phyloP scores from a whole-genome alignment of 2,113 vertebrate genomes.

The Actenoides lindsayi region DNA sequence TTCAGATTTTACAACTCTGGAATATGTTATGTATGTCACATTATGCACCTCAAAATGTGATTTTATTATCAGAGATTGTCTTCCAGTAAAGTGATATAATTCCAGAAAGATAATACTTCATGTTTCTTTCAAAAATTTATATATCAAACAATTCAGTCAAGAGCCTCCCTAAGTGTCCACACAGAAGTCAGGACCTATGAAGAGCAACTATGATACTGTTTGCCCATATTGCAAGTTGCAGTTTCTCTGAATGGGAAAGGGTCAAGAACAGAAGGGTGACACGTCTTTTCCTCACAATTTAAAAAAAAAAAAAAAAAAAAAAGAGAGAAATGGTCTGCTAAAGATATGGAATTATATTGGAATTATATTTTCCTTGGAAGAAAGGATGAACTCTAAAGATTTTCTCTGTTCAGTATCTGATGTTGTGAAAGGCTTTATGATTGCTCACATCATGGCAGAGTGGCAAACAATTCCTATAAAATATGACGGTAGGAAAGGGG shows the following conservation, averaged over 20 bases:
- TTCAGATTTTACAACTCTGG: not conserved
- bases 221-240: not conserved
- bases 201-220: not conserved
- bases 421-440: not conserved
- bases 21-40: not conserved
- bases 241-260: not conserved
- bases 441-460: not conserved
- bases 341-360: accelerated
- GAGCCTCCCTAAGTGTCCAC: not conserved
- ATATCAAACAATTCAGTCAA: not conserved
- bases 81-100: not conserved
- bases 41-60: not conserved
- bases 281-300: not conserved
- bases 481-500: not conserved
- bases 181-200: not conserved
- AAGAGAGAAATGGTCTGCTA: not conserved
- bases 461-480: not conserved
- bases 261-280: not conserved
- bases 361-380: not conserved
- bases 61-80: not conserved
- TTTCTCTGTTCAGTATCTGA: not conserved
- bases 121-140: not conserved
- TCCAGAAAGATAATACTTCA: not conserved
- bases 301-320: not conserved
- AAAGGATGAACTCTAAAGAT: not conserved